Evolutionary conservation across 2,888 invertebrate species (phyloP).

Genomic region (Phyllotreta striolata): DNA sequence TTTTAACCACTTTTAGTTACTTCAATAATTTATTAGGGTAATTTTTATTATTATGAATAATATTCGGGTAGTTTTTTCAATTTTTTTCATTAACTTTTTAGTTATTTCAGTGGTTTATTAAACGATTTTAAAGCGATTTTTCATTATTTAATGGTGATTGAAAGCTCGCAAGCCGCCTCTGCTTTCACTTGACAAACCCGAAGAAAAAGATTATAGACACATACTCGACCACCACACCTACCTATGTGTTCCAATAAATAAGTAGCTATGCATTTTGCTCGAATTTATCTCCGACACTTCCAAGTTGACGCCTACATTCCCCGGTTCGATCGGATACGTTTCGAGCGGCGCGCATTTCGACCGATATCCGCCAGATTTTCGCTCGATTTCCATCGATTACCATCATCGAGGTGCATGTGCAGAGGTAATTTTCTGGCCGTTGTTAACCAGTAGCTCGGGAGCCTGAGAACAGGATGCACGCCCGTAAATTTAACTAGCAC

Average conservation of each 20-base stretch:
- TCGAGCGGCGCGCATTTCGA: slow-evolving; percentile 34
- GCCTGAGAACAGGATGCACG: slow-evolving; percentile 29
- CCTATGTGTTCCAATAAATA: slow-evolving; percentile 43
- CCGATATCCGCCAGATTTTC: slow-evolving; percentile 34
- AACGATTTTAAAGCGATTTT: too few relatives aligned
- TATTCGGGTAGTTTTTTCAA: too few relatives aligned
- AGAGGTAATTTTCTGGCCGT: slow-evolving; percentile 27
- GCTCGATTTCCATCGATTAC: slow-evolving; percentile 32
- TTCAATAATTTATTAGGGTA: too few relatives aligned
- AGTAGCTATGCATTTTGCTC: slow-evolving; percentile 42
- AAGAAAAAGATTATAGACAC: slow-evolving; percentile 25
- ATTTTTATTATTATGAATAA: not conserved
- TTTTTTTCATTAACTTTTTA: not conserved
- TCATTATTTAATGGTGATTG: too few relatives aligned
- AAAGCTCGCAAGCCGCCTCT: slow-evolving; percentile 7
- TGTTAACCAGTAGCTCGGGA: slow-evolving; percentile 29
- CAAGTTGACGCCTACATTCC: slow-evolving; percentile 41
- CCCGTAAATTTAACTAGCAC: slow-evolving; percentile 30
- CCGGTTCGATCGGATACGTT: slow-evolving; percentile 36
- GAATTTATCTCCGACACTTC: slow-evolving; percentile 43
- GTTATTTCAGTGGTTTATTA: not conserved
- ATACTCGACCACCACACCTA: slow-evolving; percentile 44
- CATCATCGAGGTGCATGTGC: slow-evolving; percentile 23
- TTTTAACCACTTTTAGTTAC: too few relatives aligned
- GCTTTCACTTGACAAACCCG: slow-evolving; percentile 44